Percentiles rank a stretch among this genome's conserved stretches.
These are phyloP conservation scores for Phania funesta DNA, from an alignment of 2,888 invertebrate species.

Conservation along the genomic window DNA sequence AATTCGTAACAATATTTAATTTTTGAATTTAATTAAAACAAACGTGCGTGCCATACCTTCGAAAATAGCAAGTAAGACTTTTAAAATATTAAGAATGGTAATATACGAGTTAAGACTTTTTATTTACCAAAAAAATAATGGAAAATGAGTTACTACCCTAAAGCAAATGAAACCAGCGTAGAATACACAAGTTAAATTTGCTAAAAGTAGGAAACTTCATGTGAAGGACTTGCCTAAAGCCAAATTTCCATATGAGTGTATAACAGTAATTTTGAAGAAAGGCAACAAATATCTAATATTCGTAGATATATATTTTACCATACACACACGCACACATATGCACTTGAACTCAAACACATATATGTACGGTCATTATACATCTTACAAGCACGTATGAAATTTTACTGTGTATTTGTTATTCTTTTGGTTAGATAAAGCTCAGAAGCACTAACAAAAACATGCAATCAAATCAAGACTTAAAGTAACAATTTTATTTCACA, in stretches of 20 bases:
- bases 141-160: not conserved
- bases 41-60: too few species aligned
- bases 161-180: not conserved
- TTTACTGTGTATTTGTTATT: not conserved
- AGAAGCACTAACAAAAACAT: constrained; percentile 22
- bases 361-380: not conserved
- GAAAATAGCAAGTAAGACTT: too few species aligned
- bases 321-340: too few species aligned
- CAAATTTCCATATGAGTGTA: constrained; percentile 6
- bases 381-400: not conserved
- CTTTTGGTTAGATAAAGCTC: constrained; percentile 24
- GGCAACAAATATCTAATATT: constrained; percentile 45
- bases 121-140: too few species aligned
- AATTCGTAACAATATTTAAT: too few species aligned
- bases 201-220: constrained; percentile 22
- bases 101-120: too few species aligned
- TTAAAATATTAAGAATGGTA: too few species aligned
- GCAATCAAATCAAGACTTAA: constrained; percentile 59
- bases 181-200: constrained; percentile 14
- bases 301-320: too few species aligned
- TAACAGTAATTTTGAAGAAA: constrained; percentile 23
- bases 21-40: too few species aligned
- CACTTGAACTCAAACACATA: not conserved
- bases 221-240: constrained; percentile 5
- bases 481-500: constrained; percentile 36